Percentiles rank a stretch among this genome's conserved stretches.
Conservation (phyloP, 1,140 invertebrate genomes). For the Hylaeus anthracinus region DNA sequence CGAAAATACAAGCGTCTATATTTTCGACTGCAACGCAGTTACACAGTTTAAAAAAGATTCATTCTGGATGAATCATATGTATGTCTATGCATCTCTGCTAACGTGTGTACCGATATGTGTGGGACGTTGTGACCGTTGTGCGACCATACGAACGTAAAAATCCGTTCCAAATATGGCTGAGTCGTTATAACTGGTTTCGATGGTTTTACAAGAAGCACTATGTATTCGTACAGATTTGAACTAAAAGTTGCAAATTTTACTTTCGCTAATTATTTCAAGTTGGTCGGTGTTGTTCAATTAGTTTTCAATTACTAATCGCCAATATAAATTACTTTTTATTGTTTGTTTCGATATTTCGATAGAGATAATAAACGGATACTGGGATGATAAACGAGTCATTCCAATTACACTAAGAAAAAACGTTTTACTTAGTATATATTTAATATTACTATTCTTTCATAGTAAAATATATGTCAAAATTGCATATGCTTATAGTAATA, state of each 20-base stretch:
- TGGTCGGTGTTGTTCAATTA: background rate
- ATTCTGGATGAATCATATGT: conserved; percentile 68
- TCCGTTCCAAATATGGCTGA: conserved; percentile 65
- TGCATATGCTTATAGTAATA: conserved; percentile 14
- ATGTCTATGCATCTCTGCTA: conserved; percentile 47
- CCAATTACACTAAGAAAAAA: background rate
- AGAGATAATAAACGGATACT: background rate
- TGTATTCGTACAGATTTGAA: conserved; percentile 16
- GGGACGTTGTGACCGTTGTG: conserved; percentile 58
- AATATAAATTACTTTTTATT: background rate
- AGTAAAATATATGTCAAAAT: conserved; percentile 42
- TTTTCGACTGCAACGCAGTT: conserved; percentile 34
- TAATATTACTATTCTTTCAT: conserved; percentile 23
- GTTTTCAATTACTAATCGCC: background rate
- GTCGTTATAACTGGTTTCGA: conserved; percentile 62
- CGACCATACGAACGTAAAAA: conserved; percentile 51
- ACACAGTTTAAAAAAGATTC: conserved; percentile 50
- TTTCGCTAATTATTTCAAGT: background rate
- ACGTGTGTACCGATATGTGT: conserved; percentile 52
- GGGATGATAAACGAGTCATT: background rate
- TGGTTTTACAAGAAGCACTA: conserved; percentile 20
- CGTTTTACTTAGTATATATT: conserved; percentile 28
- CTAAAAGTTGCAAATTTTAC: conserved; percentile 12
- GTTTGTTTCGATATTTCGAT: background rate
- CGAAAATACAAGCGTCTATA: background rate